phyloP scores from a whole-genome alignment of 1,140 invertebrate species.

The Lerema accius region DNA sequence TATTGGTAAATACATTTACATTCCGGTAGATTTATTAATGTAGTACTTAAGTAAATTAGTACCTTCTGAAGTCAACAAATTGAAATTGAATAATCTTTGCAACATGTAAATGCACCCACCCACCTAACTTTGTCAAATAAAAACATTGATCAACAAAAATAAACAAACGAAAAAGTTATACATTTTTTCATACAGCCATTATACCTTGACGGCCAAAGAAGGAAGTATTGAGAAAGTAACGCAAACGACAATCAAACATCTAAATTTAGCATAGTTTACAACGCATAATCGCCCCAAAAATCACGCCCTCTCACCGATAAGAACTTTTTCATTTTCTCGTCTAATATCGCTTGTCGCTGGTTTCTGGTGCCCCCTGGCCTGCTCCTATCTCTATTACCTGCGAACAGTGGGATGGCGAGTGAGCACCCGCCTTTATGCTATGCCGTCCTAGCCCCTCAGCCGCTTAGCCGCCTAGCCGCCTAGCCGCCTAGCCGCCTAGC shows the following conservation, averaged over 20 bases:
- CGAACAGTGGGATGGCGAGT: constrained; percentile 61
- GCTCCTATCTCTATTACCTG: constrained; percentile 84
- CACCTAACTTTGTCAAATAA: constrained; percentile 35
- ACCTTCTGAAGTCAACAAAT: not conserved
- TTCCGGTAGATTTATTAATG: not conserved
- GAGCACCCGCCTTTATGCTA: constrained; percentile 21
- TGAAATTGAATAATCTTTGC: not conserved
- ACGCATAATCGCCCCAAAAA: constrained; percentile 65
- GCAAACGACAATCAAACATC: constrained; percentile 63
- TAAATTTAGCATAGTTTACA: constrained; percentile 76
- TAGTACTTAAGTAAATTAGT: too few species aligned
- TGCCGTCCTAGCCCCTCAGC: too few species aligned
- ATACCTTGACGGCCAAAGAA: constrained; percentile 65
- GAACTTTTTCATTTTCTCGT: constrained; percentile 97
- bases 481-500: too few species aligned
- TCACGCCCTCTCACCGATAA: constrained; percentile 90
- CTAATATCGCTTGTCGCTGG: constrained; percentile 92
- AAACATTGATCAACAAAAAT: constrained; percentile 41
- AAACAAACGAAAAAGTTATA: constrained; percentile 46
- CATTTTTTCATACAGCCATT: constrained; percentile 57
- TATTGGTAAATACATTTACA: constrained; percentile 26
- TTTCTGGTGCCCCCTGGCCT: constrained; percentile 85
- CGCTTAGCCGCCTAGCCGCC: too few species aligned
- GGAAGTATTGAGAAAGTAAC: constrained; percentile 50
- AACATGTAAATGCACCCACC: constrained; percentile 36